phyloP scores from a whole-genome alignment of 2,888 invertebrate genomes.

The Plebejus anna region DNA sequence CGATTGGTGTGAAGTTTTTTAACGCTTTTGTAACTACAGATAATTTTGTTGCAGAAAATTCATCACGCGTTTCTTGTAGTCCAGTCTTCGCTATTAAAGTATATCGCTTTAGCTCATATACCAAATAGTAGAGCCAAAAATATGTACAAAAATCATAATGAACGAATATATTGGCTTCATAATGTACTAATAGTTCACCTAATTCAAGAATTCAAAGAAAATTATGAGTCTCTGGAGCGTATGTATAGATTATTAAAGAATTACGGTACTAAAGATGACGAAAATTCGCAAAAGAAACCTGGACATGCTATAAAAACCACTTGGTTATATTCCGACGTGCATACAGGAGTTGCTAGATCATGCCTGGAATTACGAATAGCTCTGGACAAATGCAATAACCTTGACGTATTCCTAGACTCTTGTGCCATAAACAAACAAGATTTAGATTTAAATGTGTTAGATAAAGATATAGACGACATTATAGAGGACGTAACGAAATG shows the following conservation, averaged over 20 bases:
- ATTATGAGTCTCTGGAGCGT: slow-evolving; percentile 56
- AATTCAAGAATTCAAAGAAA: slow-evolving; percentile 52
- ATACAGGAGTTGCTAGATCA: slow-evolving; percentile 59
- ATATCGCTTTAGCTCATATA: slow-evolving; percentile 63
- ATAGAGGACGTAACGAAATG: slow-evolving; percentile 62
- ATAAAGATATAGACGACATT: slow-evolving; percentile 63
- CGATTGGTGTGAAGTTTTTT: background rate
- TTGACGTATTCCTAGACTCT: slow-evolving; percentile 69
- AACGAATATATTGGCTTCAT: slow-evolving; percentile 69
- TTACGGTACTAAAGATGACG: slow-evolving; percentile 51
- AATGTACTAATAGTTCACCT: slow-evolving; percentile 52
- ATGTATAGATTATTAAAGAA: slow-evolving; percentile 70
- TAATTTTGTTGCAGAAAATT: slow-evolving; percentile 61
- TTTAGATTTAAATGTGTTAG: slow-evolving; percentile 56
- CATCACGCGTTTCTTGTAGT: slow-evolving; percentile 71
- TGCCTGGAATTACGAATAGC: slow-evolving; percentile 64
- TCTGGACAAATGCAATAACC: slow-evolving; percentile 57
- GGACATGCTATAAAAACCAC: slow-evolving; percentile 53
- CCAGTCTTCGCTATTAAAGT: slow-evolving; percentile 67
- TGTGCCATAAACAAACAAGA: slow-evolving; percentile 63
- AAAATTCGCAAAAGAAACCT: slow-evolving; percentile 47
- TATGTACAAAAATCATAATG: slow-evolving; percentile 66
- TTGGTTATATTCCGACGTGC: slow-evolving; percentile 71
- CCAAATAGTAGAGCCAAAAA: slow-evolving; percentile 47
- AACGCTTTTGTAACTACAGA: background rate